Percentiles rank a stretch among this genome's conserved stretches.
These are phyloP conservation scores for Syngnathus typhle DNA, from an alignment of 2,113 vertebrate species.

Conservation along the genomic window DNA sequence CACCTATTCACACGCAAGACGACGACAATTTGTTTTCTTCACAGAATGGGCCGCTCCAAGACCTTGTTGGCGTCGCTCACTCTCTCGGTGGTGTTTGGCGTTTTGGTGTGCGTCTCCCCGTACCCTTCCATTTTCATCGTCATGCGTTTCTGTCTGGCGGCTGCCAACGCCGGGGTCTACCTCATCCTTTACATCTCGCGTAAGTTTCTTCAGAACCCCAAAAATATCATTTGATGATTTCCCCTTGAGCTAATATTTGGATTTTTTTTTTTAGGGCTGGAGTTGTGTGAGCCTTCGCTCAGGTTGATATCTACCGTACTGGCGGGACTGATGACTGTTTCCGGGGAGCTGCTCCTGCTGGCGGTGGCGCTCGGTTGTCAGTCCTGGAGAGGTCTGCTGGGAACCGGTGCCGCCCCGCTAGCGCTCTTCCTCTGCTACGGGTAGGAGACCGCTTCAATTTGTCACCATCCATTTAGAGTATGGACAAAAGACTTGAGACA, in stretches of 20 bases:
- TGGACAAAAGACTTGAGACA: neutral
- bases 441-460: constrained; percentile 49
- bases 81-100: constrained; percentile 78
- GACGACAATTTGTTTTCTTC: neutral
- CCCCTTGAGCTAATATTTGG: constrained; percentile 13
- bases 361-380: constrained; percentile 80
- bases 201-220: constrained; percentile 62
- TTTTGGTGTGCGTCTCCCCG: constrained; percentile 79
- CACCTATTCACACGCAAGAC: neutral
- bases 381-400: constrained; percentile 81
- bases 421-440: constrained; percentile 81
- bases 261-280: constrained; percentile 70
- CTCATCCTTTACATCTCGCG: constrained; percentile 80
- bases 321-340: constrained; percentile 75
- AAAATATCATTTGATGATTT: neutral
- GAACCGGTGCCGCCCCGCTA: constrained; percentile 77
- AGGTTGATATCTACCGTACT: constrained; percentile 75
- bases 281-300: constrained; percentile 81
- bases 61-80: constrained; percentile 76
- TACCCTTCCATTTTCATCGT: constrained; percentile 79
- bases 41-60: constrained; percentile 77
- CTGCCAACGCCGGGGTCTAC: constrained; percentile 75
- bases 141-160: constrained; percentile 80
- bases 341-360: constrained; percentile 80
- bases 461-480: neutral